phyloP scores from a whole-genome alignment of 2,888 invertebrate species.

The Tricholauxania praeusta region DNA sequence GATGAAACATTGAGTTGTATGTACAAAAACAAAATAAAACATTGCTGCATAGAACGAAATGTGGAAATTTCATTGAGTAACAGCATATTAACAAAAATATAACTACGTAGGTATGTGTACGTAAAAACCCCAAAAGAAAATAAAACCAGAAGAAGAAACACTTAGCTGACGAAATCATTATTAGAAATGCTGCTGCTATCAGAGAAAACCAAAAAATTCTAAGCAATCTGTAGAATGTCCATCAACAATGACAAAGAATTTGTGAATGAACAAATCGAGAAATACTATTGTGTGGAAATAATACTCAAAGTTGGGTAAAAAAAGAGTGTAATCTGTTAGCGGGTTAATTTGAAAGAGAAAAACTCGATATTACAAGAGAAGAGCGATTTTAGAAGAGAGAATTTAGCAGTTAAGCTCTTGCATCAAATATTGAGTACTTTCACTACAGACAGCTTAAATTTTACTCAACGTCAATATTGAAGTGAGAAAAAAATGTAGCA shows the following conservation, averaged over 20 bases:
- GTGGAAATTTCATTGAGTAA: constrained; percentile 9
- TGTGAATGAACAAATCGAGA: constrained; percentile 22
- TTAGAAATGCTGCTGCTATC: neutral
- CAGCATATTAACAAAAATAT: constrained; percentile 1
- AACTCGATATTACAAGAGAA: neutral
- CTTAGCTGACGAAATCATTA: no score
- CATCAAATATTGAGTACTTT: no score
- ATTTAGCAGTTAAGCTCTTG: no score
- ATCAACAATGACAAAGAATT: constrained; percentile 57
- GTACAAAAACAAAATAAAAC: constrained; percentile 10
- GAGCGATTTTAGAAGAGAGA: neutral
- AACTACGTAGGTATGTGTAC: neutral
- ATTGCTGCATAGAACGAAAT: neutral
- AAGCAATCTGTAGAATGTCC: constrained; percentile 59
- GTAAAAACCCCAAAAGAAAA: neutral
- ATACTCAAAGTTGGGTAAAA: neutral
- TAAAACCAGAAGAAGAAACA: neutral
- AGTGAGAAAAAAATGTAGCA: no score
- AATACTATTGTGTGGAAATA: neutral
- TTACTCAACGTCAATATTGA: no score
- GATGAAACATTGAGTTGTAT: neutral
- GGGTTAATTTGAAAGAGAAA: neutral
- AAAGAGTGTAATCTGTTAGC: no score
- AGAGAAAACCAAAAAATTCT: neutral
- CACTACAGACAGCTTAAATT: no score